Evolutionary conservation across 2,113 vertebrate genomes (phyloP).

Genomic region (Nipponia nippon): DNA sequence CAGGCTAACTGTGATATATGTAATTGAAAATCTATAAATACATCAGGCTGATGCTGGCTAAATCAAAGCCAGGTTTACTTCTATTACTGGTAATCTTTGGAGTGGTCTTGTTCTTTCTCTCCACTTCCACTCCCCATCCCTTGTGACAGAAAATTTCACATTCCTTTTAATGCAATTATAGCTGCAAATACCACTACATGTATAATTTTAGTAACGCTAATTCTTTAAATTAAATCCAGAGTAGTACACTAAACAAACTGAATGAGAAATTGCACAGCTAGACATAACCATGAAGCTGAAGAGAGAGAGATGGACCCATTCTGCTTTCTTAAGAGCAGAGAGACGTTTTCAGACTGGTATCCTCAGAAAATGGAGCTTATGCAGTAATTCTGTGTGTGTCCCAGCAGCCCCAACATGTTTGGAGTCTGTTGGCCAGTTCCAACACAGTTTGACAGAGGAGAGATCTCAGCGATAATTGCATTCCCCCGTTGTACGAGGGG

Average conservation of each 20-base stretch:
- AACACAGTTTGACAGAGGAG: not conserved
- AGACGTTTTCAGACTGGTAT: not conserved
- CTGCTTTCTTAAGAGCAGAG: not conserved
- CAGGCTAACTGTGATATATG: not conserved
- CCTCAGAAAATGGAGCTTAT: not conserved
- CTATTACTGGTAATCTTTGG: not conserved
- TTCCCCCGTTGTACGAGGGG: not conserved
- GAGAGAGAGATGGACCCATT: not conserved
- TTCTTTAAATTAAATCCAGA: not conserved
- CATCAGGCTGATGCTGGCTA: not conserved
- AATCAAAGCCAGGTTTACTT: slow-evolving; percentile 6
- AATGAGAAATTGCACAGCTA: not conserved
- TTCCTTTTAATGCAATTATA: not conserved
- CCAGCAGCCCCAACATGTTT: not conserved
- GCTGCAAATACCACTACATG: not conserved
- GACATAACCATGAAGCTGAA: not conserved
- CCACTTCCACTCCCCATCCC: not conserved
- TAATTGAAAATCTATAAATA: slow-evolving; percentile 50
- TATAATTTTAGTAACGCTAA: not conserved
- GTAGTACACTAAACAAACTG: not conserved
- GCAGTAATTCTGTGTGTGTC: not conserved
- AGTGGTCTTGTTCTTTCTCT: not conserved
- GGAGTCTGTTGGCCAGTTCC: not conserved
- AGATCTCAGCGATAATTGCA: not conserved
- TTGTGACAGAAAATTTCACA: not conserved